Conservation (phyloP, 2,888 invertebrate genomes). For the Calameuta pallipes region DNA sequence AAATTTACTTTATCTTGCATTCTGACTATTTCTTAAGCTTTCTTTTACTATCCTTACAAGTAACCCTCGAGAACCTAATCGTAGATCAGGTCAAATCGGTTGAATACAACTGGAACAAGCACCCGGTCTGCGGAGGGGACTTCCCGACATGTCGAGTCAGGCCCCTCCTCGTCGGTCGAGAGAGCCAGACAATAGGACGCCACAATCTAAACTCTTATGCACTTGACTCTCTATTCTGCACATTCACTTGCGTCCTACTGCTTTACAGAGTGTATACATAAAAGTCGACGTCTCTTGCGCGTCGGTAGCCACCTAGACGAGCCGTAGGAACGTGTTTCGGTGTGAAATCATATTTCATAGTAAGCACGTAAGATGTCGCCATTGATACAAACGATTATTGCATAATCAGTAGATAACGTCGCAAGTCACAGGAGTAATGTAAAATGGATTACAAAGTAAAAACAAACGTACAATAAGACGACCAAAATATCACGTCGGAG, state of each 20-base stretch:
- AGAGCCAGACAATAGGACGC: conserved; percentile 55
- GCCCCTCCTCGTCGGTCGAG: conserved; percentile 22
- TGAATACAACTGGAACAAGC: conserved; percentile 24
- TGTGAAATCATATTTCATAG: conserved; percentile 35
- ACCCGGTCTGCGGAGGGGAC: conserved; percentile 24
- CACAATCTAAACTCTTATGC: conserved; percentile 30
- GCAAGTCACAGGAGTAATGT: no score
- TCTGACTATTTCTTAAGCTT: background rate
- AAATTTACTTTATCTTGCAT: background rate
- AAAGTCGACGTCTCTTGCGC: background rate
- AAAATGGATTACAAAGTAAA: background rate
- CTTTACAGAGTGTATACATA: background rate
- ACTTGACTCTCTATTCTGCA: conserved; percentile 23
- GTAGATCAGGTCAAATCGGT: background rate
- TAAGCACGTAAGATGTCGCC: background rate
- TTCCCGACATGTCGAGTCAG: conserved; percentile 11
- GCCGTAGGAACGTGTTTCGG: conserved; percentile 11
- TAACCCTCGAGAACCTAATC: background rate
- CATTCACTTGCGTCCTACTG: conserved; percentile 5
- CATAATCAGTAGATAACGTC: background rate
- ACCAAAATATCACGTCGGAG: background rate
- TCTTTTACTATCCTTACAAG: background rate
- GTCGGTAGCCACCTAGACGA: background rate
- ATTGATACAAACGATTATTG: background rate
- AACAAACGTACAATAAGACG: background rate